Evolutionary conservation across 1,140 invertebrate genomes (phyloP).

Genomic region (Sipha flava): DNA sequence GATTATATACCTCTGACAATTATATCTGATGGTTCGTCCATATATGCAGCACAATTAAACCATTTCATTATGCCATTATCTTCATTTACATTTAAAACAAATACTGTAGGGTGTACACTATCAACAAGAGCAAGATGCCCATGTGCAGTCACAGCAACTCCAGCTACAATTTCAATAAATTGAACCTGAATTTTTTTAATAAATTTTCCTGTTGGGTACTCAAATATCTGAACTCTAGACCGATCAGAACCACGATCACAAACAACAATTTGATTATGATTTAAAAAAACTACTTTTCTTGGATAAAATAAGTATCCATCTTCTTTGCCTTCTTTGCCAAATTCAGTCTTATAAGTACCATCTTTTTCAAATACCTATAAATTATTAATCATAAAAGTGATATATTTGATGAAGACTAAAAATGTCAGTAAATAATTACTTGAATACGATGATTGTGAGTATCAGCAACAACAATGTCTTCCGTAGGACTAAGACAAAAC

Average conservation of each 20-base stretch:
- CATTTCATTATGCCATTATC: constrained; percentile 81
- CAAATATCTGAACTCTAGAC: constrained; percentile 91
- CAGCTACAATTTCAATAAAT: constrained; percentile 94
- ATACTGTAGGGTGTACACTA: constrained; percentile 93
- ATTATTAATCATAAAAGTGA: no score
- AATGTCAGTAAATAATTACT: constrained; percentile 51
- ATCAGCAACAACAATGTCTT: constrained; percentile 91
- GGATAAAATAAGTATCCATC: constrained; percentile 96
- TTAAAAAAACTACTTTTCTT: constrained; percentile 87
- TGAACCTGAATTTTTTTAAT: constrained; percentile 84
- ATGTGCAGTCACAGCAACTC: constrained; percentile 78
- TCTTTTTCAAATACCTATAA: constrained; percentile 77
- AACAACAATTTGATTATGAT: constrained; percentile 83
- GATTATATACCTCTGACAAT: constrained; percentile 69
- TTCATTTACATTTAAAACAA: constrained; percentile 68
- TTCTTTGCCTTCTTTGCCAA: constrained; percentile 82
- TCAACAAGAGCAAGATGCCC: constrained; percentile 95
- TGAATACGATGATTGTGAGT: constrained; percentile 94
- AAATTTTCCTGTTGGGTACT: constrained; percentile 72
- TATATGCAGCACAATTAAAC: constrained; percentile 95
- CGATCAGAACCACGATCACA: constrained; percentile 93
- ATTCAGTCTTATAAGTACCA: constrained; percentile 79
- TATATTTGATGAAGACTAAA: no score
- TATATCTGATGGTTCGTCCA: constrained; percentile 94
- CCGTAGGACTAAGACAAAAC: constrained; percentile 87